Evolutionary conservation across 2,797 vertebrate genomes (phyloP), one percentile per base, ranked within the genome.

Genomic region (Sciurus carolinensis): DNA sequence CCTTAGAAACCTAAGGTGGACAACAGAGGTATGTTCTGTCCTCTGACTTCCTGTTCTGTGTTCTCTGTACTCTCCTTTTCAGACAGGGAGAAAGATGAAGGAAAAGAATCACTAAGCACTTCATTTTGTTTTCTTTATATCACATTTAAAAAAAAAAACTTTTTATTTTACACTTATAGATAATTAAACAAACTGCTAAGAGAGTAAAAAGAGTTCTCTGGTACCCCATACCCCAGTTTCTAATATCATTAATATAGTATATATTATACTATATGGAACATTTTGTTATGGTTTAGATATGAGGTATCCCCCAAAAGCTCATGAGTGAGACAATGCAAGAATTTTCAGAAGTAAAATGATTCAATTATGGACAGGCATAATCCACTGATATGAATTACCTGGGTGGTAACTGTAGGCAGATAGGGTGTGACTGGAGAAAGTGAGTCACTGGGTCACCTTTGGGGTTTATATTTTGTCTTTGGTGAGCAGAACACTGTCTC

Each of bases 11-110:
- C 22, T 17, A 4, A 1, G 7, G 1, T 17, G 24, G 26, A 28
- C 15, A 14, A 20, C 47, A n/a, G 39, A 7, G 7, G 36, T 17
- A 5, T 1, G 0, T 0, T 44, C n/a, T 26, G 3, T n/a, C 9
- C 12, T 86, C 39, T 1, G 1, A 26, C 7, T 14, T 30, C 7
- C 59, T 54, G 17, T 76, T 73, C 13, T 47, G n/a, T 11, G 66
- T 39, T 2, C 9, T 83, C 33, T 33, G 3, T 6, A n/a, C 1
- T 81, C 67, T 91, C 59, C 62, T 90, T 77, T 84, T 62, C 39
- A 72, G 20, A 64, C 5, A 67, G 11, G 28, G 0, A 59, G 4
- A 75, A 14, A 10, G 20, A 4, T 7, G 36, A 39, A 50, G 7
- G 28, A 57, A 71, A 28, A 86, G 3, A 69, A 36, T 8, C 33